A percentile compares a stretch with the other conserved stretches of the same genome.
phyloP scores from a whole-genome alignment of 2,113 vertebrate genomes.

The Poeciliopsis prolifica region DNA sequence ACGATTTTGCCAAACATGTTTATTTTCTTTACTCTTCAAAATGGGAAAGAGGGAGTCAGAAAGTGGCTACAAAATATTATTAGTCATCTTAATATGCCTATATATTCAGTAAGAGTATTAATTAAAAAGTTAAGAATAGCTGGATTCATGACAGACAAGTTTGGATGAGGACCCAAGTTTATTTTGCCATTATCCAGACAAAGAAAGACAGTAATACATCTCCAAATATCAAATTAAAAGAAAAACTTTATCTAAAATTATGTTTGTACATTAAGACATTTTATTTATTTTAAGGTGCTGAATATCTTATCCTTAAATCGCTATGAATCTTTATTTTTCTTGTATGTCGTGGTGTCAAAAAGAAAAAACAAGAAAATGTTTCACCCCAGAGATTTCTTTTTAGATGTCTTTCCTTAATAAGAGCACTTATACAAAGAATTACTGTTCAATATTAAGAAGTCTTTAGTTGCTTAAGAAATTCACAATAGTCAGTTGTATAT shows the following conservation, averaged over 20 bases:
- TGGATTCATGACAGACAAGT: too few relatives aligned
- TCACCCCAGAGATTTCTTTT: not conserved
- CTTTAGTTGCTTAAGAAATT: not conserved
- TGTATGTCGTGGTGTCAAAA: not conserved
- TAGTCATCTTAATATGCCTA: not conserved
- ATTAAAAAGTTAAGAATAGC: not conserved
- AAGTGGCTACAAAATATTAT: not conserved
- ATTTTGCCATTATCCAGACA: too few relatives aligned
- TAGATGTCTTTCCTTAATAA: not conserved
- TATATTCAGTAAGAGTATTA: not conserved
- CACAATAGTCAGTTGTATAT: not conserved
- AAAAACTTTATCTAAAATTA: not conserved
- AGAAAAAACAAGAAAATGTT: not conserved
- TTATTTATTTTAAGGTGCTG: not conserved
- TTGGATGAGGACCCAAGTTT: too few relatives aligned
- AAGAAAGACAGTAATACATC: not conserved
- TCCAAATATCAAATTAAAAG: not conserved
- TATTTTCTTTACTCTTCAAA: too few relatives aligned
- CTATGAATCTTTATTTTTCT: not conserved
- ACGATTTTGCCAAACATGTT: not conserved
- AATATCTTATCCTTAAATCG: not conserved
- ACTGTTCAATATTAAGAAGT: not conserved
- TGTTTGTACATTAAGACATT: not conserved
- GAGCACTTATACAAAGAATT: not conserved
- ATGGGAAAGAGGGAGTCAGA: not conserved